A percentile compares a stretch with the other conserved stretches of the same genome.
These are phyloP conservation scores for Thripadectes ignobilis DNA, from an alignment of 2,797 vertebrate species.

Conservation along the genomic window DNA sequence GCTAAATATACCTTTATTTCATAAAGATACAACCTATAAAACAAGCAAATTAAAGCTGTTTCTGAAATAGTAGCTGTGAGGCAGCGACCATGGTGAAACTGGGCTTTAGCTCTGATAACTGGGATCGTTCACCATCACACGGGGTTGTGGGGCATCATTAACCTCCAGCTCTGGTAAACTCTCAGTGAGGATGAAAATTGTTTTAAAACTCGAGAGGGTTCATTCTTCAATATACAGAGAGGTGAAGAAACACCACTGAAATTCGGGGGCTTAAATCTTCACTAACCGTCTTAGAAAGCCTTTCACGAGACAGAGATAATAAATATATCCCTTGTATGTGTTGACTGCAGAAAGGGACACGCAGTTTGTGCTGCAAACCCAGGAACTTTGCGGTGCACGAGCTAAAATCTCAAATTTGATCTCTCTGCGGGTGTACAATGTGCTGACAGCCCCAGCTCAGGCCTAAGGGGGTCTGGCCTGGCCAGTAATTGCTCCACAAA, in stretches of 20 bases:
- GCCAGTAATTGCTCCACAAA: conserved; percentile 68
- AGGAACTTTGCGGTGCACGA: fast-evolving
- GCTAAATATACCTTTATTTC: conserved; percentile 77
- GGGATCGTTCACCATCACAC: background rate
- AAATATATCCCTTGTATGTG: fast-evolving
- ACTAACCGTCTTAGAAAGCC: fast-evolving
- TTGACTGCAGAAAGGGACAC: fast-evolving
- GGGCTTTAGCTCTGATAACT: background rate
- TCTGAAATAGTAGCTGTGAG: background rate
- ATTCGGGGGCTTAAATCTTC: fast-evolving
- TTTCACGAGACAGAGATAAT: fast-evolving
- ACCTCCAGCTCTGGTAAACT: background rate
- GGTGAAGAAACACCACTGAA: fast-evolving
- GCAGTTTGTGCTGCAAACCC: background rate
- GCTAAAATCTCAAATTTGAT: background rate
- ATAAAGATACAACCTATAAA: conserved; percentile 72
- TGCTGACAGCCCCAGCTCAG: conserved; percentile 5
- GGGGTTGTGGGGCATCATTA: background rate
- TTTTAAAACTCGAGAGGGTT: fast-evolving
- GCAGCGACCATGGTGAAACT: background rate
- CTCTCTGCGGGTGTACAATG: background rate
- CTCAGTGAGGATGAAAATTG: fast-evolving
- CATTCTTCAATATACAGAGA: fast-evolving
- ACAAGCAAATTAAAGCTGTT: conserved; percentile 60
- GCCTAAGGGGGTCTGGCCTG: conserved; percentile 58